Evolutionary conservation across 2,797 vertebrate species (phyloP), one percentile per base, ranked within the genome.

Genomic region (Syncerus caffer): DNA sequence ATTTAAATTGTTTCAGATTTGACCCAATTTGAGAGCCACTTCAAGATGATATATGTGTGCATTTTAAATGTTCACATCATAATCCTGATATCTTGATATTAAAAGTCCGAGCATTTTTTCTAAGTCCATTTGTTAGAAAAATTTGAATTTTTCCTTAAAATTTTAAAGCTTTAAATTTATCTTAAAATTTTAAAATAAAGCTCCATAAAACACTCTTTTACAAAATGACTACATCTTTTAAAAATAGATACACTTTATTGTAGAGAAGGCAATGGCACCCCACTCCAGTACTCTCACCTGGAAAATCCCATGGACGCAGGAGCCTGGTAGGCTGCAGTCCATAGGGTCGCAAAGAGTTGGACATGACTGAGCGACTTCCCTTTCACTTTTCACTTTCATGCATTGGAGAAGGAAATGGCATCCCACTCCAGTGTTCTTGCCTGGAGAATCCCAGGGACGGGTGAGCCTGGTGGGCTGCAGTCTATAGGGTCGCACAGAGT

Each of bases 321-420:
- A 29, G 13, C 13, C 27, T 60, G 58, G 58, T 29, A 29, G 58
- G 58, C 27, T 60, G 13, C 6, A 60, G 27, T 29, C 13, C 13
- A 29, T 60, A 12, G 58, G 58, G 13, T 29, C 3, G 1, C 1
- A 3, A 60, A 60, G 2, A 60, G 27, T 60, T 0, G 0, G 13
- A 29, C 6, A 29, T 2, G 1, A 29, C 58, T 60, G 27, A 60
- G 58, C 27, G 1, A 60, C 27, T 29, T 60, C 5, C 29, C 13
- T 60, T 29, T 60, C 6, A 60, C 58, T 60, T 60, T 60, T 60
- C 25, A 29, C 27, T 60, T 60, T 14, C 58, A 29, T 3, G 13
- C 58, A 29, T 60, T 60, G 58, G 58, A 14, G 58, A 60, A 29
- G 6, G 58, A 60, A 60, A 60, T 60, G 27, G 27, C 27, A 60